These are phyloP conservation scores for Dicrostonyx torquatus DNA, from an alignment of 2,797 vertebrate species.

Conservation along the genomic window DNA sequence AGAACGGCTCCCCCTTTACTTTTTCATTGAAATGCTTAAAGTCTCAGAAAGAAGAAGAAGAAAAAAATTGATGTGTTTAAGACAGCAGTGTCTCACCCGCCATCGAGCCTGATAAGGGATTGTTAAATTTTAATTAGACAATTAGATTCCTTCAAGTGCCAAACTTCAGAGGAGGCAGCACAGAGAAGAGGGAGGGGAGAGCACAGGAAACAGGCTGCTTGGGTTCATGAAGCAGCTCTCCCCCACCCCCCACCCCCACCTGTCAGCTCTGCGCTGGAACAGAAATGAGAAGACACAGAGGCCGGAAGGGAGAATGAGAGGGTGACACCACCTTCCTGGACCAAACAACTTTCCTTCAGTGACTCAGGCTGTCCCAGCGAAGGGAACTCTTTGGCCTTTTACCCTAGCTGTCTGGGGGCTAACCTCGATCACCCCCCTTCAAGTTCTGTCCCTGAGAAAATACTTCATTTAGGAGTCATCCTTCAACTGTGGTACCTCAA, in stretches of 20 bases:
- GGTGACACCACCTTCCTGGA: not conserved
- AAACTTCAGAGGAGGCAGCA: conserved; percentile 59
- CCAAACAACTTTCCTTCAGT: not conserved
- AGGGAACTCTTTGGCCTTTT: not conserved
- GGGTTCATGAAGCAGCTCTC: not conserved
- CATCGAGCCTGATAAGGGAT: conserved; percentile 70
- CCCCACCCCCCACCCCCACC: not conserved
- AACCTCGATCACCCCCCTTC: not conserved
- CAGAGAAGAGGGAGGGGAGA: not conserved
- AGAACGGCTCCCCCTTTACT: not conserved
- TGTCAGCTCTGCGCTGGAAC: rapidly evolving
- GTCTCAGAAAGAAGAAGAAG: conserved; percentile 54
- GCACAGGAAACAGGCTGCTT: not conserved
- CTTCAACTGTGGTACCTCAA: not conserved
- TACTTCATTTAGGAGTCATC: not conserved
- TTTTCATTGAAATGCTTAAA: conserved; percentile 74
- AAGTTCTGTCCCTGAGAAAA: not conserved
- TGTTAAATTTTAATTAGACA: conserved; percentile 81
- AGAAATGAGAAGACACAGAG: not conserved
- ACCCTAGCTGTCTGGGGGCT: not conserved
- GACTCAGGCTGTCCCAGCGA: not conserved
- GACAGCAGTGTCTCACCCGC: conserved; percentile 76
- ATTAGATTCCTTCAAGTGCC: conserved; percentile 74
- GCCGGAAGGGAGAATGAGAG: not conserved
- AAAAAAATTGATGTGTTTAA: conserved; percentile 77